Evolutionary conservation across 1,140 invertebrate genomes (phyloP).

Genomic region (Cyclina sinensis): DNA sequence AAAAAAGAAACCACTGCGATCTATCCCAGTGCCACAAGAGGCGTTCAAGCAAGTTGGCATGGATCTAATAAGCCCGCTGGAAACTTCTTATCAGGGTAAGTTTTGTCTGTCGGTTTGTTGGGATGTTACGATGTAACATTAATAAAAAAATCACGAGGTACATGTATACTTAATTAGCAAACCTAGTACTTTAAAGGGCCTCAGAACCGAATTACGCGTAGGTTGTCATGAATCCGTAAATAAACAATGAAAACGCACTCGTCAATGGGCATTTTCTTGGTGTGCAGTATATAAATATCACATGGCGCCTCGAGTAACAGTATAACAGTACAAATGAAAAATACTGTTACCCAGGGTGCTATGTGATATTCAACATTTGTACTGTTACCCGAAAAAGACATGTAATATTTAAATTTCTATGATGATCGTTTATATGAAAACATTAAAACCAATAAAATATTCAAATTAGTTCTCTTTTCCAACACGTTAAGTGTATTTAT

Average conservation of each 20-base stretch:
- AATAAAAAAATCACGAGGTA: background rate
- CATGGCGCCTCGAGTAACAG: background rate
- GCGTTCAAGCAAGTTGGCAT: slow-evolving; percentile 8
- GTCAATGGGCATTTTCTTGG: background rate
- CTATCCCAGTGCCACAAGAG: background rate
- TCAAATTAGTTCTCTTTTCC: background rate
- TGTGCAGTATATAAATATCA: slow-evolving; percentile 7
- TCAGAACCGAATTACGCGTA: background rate
- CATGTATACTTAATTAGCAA: background rate
- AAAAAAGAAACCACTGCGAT: slow-evolving; percentile 24
- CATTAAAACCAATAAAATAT: background rate
- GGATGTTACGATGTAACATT: background rate
- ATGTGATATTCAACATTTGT: background rate
- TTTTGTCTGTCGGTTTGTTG: slow-evolving; percentile 9
- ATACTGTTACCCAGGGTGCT: background rate
- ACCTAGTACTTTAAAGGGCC: background rate
- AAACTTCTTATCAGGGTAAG: slow-evolving; percentile 1
- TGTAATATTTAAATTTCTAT: background rate
- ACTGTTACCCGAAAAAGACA: background rate
- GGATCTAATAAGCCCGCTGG: background rate
- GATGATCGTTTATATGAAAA: background rate
- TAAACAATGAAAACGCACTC: background rate
- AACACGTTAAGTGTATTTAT: background rate
- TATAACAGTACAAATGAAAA: background rate
- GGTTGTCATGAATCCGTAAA: background rate